Base-by-base conservation (phyloP, 1,140 invertebrate species). In the Drosophila bocqueti region DNA sequence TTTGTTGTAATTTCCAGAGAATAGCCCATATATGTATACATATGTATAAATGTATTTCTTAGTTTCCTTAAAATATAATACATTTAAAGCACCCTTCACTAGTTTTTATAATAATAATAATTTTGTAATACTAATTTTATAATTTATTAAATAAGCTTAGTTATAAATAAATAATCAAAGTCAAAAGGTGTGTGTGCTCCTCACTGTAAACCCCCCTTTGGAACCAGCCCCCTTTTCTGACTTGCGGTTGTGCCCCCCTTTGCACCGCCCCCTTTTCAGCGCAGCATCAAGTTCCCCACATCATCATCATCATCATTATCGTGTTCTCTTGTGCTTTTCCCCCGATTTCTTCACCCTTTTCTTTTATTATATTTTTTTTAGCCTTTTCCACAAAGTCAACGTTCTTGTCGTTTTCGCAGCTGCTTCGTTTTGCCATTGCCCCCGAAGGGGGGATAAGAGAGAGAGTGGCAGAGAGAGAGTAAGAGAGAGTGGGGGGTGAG, bases 381-480 rank as follows among this genome's bases (percentile, higher is more conserved):
- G 77, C 73, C 68, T 68, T 87, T 83, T 87, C 77, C 84, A 89
- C 81, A 89, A 89, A 87, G 84, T 89, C 84, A 87, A 87, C 55
- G 84, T 87, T 83, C 84, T 84, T 89, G 84, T 71, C 81, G 69
- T 84, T 89, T 87, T 87, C 77, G 84, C 84, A 87, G 84, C 84
- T 89, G 84, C 84, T 65, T 54, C 67, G 67, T 52, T 68, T 79
- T 76, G 64, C 65, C 69, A 65, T 66, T 71, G 76, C 67, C 67
- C 40, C 52, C 50, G 40, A 43, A 24, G 21, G 16, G 18, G 29
- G 21, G 29, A 16, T 24, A 31, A 21, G 45, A 47, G 26, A 2
- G 26, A 15, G 6, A 15, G 6, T 7, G 7, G 16, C 21, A 15
- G 3, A 21, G 16, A 16, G 59, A 24, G 34, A 46, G 49, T 34